Evolutionary conservation across 2,797 vertebrate genomes (phyloP).

Genomic region (Natrix natrix): DNA sequence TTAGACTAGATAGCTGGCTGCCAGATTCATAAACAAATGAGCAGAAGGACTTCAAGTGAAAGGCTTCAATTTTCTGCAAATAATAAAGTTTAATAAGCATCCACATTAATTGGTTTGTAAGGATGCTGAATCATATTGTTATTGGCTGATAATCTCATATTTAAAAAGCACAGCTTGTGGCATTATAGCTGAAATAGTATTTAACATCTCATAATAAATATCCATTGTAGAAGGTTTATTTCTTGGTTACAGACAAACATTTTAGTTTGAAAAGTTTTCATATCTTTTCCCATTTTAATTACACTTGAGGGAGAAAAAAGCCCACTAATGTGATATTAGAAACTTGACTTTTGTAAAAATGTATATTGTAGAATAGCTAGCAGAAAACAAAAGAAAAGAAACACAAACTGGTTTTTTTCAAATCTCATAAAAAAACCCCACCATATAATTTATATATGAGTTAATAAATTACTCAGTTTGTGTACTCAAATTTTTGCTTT

Average conservation of each 20-base stretch:
- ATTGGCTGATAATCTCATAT: neutral
- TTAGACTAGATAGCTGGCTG: neutral
- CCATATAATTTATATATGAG: neutral
- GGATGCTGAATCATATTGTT: neutral
- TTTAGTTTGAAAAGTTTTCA: neutral
- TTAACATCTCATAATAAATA: constrained; percentile 2
- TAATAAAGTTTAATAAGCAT: neutral
- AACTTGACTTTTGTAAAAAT: neutral
- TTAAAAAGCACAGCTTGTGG: constrained; percentile 16
- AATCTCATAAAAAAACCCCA: neutral
- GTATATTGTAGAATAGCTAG: neutral
- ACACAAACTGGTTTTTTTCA: neutral
- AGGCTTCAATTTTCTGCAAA: neutral
- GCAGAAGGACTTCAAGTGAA: neutral
- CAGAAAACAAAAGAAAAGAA: neutral
- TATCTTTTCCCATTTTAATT: constrained; percentile 5
- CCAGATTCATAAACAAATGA: neutral
- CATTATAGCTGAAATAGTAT: neutral
- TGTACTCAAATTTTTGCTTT: constrained; percentile 33
- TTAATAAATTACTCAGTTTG: constrained; percentile 30
- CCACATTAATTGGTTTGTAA: neutral
- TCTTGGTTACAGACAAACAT: neutral
- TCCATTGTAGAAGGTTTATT: neutral
- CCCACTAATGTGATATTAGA: constrained; percentile 7
- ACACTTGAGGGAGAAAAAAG: constrained; percentile 1